Evolutionary conservation across 1,140 invertebrate genomes (phyloP).

Genomic region (Cylas formicarius): DNA sequence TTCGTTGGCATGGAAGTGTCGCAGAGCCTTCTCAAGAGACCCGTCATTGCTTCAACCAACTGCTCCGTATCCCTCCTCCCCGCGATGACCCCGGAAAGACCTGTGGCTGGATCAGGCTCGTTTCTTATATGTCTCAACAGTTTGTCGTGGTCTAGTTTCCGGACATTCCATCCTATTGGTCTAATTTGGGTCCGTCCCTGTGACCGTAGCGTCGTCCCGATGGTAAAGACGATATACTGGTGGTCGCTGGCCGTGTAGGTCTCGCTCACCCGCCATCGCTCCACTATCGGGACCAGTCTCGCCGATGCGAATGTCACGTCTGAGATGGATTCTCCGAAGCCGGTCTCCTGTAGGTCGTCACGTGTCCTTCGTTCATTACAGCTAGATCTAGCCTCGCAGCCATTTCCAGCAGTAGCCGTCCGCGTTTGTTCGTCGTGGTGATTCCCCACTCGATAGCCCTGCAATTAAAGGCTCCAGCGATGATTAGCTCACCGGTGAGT

Average conservation of each 20-base stretch:
- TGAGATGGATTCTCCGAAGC: constrained; percentile 11
- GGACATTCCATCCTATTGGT: no score
- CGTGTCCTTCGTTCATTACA: constrained; percentile 15
- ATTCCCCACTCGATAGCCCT: constrained; percentile 26
- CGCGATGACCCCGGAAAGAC: no score
- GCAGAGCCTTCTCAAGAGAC: no score
- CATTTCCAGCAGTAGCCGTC: constrained; percentile 16
- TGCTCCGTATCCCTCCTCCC: no score
- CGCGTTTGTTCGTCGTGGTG: constrained; percentile 20
- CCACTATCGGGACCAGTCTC: constrained; percentile 4
- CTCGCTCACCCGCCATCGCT: constrained; percentile 5
- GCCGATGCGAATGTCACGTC: constrained; percentile 21
- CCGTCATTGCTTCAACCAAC: no score
- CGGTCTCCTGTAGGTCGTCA: constrained; percentile 18
- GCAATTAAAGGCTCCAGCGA: constrained; percentile 30
- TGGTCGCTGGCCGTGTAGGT: constrained; percentile 6
- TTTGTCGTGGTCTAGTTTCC: no score
- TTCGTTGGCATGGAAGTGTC: no score
- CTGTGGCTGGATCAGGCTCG: no score
- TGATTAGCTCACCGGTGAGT: constrained; percentile 14
- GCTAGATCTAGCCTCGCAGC: constrained; percentile 7
- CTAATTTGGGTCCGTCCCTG: no score
- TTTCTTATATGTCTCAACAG: no score
- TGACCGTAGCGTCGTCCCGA: no score
- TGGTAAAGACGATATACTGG: background rate